Base-by-base conservation (phyloP, 2,888 invertebrate species). In the Carcina quercana region DNA sequence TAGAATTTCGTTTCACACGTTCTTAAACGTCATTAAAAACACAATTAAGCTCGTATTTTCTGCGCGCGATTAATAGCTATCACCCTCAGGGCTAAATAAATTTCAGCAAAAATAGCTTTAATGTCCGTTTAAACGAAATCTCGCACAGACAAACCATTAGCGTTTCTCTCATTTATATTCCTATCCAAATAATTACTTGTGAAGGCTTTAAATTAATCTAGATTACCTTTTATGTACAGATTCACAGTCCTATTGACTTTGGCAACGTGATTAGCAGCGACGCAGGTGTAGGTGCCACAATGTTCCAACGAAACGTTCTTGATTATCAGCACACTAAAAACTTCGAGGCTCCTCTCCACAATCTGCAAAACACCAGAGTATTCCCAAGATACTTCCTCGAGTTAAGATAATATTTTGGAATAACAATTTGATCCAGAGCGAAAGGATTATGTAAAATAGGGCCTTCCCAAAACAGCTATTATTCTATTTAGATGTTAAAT, bases 261-360 rank as follows among this genome's bases (percentile, higher is more conserved):
- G 3, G 91, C 89, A 3, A 91, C 91, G 32, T 89, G 88, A 62
- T 92, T 92, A 6, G 88, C 87, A 2, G 91, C 91, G 19, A 89
- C 88, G 58, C 91, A 92, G 5, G 91, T 90, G 55, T 91, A 92
- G 11, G 88, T 88, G 0, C 91, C 91, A 45, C 89, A 89, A 50
- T 91, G 91, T 37, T 86, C 86, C 28, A 91, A 72, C 27, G 88
- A 88, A n/a, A 91, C 90, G 59, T 90, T 89, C 73, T 90, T 90
- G 56, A 91, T 89, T 30, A 91, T 87, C 32, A 91, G 69, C 42
- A 91, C 87, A 50, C 90, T 91, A 58, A 89, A 91, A 43, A 90
- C 88, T 66, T 90, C 90, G 36, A 89, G 83, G 45, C 88, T 88
- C 37, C 88, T 84, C 51, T 91, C 90, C 29, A 86, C 87, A 19